phyloP scores from a whole-genome alignment of 2,888 invertebrate genomes.

The Ochropleura leucogaster region DNA sequence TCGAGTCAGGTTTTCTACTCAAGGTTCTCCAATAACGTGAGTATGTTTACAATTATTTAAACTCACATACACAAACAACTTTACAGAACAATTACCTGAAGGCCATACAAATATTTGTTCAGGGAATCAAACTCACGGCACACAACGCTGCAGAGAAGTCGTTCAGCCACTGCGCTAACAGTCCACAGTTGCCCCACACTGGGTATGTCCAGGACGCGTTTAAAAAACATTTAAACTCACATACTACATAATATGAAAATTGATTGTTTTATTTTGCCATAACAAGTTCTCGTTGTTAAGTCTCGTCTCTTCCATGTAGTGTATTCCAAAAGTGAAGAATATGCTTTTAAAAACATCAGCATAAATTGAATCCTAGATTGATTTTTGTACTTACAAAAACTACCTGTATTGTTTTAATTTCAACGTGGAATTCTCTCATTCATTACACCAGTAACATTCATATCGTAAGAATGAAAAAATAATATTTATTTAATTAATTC shows the following conservation, averaged over 20 bases:
- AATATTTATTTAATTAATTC: conserved; percentile 32
- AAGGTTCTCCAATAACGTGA: too few species aligned
- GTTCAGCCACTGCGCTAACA: too few species aligned
- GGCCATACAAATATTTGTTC: too few species aligned
- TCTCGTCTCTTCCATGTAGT: not conserved
- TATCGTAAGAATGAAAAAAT: conserved; percentile 16
- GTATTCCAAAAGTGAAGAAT: not conserved
- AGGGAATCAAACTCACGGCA: too few species aligned
- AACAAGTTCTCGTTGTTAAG: not conserved
- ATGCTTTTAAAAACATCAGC: not conserved
- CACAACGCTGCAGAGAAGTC: too few species aligned
- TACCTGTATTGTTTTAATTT: conserved; percentile 2
- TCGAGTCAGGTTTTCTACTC: too few species aligned
- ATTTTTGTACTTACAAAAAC: not conserved
- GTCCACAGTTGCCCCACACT: too few species aligned
- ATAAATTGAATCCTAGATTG: not conserved
- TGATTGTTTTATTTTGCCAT: not conserved
- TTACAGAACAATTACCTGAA: too few species aligned
- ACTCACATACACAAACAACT: too few species aligned
- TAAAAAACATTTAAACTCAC: too few species aligned
- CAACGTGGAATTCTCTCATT: conserved; percentile 20
- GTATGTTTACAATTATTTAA: too few species aligned
- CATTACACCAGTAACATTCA: conserved; percentile 6
- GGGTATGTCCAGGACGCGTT: too few species aligned
- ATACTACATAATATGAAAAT: not conserved